Evolutionary conservation across 2,888 invertebrate genomes (phyloP), one percentile per base, ranked within the genome.

Genomic region (Temnothorax ravouxi): DNA sequence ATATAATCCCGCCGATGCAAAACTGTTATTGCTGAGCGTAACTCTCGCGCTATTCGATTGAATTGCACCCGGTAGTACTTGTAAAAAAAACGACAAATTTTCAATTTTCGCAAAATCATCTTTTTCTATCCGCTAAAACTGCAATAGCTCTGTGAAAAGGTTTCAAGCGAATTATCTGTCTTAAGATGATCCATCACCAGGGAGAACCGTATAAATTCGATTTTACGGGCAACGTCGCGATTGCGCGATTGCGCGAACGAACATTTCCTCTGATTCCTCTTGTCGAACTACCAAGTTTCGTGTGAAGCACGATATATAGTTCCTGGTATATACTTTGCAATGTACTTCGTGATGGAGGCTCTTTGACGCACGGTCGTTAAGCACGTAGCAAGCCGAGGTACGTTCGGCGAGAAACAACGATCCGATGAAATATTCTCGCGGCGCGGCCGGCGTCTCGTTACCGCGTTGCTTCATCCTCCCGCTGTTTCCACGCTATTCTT

Each of bases 321-420:
- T 38, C 13, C 54, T 15, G 34, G 56, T 44, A 47, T 44, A 34
- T 67, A 54, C 9, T 41, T 69, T 15, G 47, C 50, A n/a, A 77
- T 80, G 79, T 75, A 84, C 71, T 77, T 52, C 34, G 15, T 64
- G 76, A 56, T 79, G 80, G 44, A 67, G 66, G 56, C 76, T 84
- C 84, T 84, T 76, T 83, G 85, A 83, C 82, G 83, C 59, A 80
- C 71, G 76, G 84, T 88, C 86, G 82, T 88, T 86, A 86, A 90
- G 85, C 83, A 86, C 86, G 89, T 90, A 90, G 86, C 84, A 89
- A 87, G 87, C 86, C 84, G 29, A 77, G 21, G n/a, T 67, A 88
- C 86, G 87, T 88, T 88, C 88, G 86, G 76, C 89, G 79, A 79
- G 64, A 13, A 86, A 87, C 87, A 85, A 88, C 88, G 87, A 88